Base-by-base conservation (phyloP, 2,888 invertebrate species). In the Phanerotoma sp. region DNA sequence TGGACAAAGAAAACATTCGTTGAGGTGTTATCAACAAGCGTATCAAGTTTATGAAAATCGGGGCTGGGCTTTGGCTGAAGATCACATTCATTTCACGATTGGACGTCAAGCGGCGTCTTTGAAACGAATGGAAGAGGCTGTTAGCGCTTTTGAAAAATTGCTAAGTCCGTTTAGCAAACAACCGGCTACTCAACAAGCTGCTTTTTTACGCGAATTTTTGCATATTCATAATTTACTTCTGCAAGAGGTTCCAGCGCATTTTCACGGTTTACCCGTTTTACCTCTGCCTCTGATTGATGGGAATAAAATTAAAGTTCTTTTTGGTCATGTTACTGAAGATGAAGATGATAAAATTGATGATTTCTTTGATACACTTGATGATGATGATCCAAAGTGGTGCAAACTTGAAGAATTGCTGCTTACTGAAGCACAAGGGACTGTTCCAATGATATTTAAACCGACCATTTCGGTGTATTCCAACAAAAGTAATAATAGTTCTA, bases 11-110 rank as follows among this genome's bases (percentile, higher is more conserved):
- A 91, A 89, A 74, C 97, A 97, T 79, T 92, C 96, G 0, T 83
- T 96, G 57, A 82, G 96, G 63, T 93, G 94, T 70, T 97, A 97
- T 72, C 87, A 87, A 60, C 95, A 95, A 78, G 95, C 96, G 7
- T 87, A 91, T 78, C 91, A 94, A 82, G 85, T 91, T 40, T 91
- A 89, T 75, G 81, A 82, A 61, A 81, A 81, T 41, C 88, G 89
- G 69, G 89, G 89, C 5, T 97, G 96, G 96, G 88, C 89, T 63
- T 82, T 95, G 64, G 93, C 96, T 5, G 92, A 93, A 77, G 96
- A 97, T 81, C 96, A 97, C 78, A 95, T 97, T 69, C 90, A 94
- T 79, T 94, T 92, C 76, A 95, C 94, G 5, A 88, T 96, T 70
- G 96, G 95, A 2, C 86, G 93, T 63, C 90, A 95, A 75, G 93